Base-by-base conservation (phyloP, 2,113 vertebrate species). In the Lucifuga dentata region DNA sequence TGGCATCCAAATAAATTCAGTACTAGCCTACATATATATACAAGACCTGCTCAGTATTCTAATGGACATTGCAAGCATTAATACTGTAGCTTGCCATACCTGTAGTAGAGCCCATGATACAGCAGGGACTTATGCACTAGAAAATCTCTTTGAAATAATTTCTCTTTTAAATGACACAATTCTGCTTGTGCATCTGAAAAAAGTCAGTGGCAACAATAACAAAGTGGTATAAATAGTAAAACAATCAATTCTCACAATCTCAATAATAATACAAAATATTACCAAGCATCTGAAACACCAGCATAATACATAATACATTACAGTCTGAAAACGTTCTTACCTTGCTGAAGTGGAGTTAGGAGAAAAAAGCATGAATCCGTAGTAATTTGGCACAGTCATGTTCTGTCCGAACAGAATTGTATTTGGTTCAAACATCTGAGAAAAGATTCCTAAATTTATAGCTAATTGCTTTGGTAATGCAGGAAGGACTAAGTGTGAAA, bases 111-210 rank as follows among this genome's bases (percentile, higher is more conserved):
- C 23, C 40, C 52, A 61, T 53, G 21, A 60, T n/a, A 60, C 38
- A 78, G 24, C n/a, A 50, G 16, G 10, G 29, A 73, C 23, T 38
- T 5, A 6, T 21, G 21, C 20, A n/a, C 23, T 29, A 24, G 19
- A 58, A 65, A 58, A 44, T 33, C 10, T 5, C 32, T 38, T 68
- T n/a, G n/a, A 20, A 32, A 66, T 46, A 8, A 43, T 38, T 48
- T 39, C 20, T 64, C 36, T 10, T n/a, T 21, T 20, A 51, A 48
- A 11, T 68, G 44, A 29, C 33, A 56, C n/a, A 71, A 81, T 46
- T 63, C 10, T 60, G 43, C 51, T 61, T 36, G 11, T 53, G 21
- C 8, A 65, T 38, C 16, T 49, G n/a, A 19, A 52, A 38, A 44
- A 44, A 51, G 13, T 12, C 43, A 3, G 43, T 40, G 46, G 16